phyloP scores from a whole-genome alignment of 2,113 vertebrate genomes.

The Lophotis ruficrista region DNA sequence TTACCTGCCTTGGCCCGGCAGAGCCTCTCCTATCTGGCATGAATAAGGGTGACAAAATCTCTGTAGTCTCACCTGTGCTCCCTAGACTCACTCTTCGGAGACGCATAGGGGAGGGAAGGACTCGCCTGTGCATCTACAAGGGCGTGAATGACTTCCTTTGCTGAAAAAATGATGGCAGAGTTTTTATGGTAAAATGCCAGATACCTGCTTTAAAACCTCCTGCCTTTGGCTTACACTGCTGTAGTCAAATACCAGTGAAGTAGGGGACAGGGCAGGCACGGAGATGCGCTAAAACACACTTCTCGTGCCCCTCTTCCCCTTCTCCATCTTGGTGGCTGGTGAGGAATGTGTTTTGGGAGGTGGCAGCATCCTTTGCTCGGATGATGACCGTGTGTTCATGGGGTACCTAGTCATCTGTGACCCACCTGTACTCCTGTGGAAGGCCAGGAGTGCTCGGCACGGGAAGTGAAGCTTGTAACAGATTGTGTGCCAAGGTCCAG shows the following conservation, averaged over 20 bases:
- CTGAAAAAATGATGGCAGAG: background rate
- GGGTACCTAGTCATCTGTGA: background rate
- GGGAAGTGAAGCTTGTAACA: background rate
- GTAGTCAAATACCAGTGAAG: background rate
- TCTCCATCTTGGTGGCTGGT: background rate
- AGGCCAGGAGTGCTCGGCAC: background rate
- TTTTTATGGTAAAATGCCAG: background rate
- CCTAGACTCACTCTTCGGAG: background rate
- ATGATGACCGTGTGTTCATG: background rate
- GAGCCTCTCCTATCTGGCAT: background rate
- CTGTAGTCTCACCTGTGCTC: background rate
- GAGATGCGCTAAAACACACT: background rate
- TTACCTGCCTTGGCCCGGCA: background rate
- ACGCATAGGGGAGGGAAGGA: fast-evolving
- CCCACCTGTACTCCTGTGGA: background rate
- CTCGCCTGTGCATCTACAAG: background rate
- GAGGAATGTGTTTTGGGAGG: background rate
- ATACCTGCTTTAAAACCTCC: background rate
- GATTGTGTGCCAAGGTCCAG: background rate
- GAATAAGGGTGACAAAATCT: background rate
- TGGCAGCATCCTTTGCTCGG: background rate
- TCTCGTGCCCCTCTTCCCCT: background rate
- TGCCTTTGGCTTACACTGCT: background rate
- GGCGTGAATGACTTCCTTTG: background rate
- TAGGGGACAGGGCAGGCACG: background rate